Base-by-base conservation (phyloP, 2,888 invertebrate genomes). In the Spicauda simplicius region DNA sequence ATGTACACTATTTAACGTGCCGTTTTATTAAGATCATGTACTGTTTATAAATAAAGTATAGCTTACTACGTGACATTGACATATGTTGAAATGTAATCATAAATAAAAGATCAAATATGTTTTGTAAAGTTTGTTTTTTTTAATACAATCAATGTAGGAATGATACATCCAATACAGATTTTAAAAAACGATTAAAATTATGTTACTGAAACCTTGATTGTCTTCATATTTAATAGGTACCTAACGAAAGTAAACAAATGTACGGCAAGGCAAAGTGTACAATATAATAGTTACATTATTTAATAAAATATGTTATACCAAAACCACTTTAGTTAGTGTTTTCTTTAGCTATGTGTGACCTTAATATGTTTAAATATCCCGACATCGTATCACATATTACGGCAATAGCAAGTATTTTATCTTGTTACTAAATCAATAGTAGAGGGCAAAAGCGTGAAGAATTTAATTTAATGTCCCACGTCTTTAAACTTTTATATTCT, bases 251-350 rank as follows among this genome's bases (percentile, higher is more conserved):
- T 16, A 48, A 30, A 30, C 30, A 2, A 10, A 30, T 11, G 45
- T 16, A 18, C 41, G 20, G 30, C 37, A 41, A 37, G 57, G 52
- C 52, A 57, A 11, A 25, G 50, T 64, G 52, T 64, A 64, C 57
- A 64, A 16, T 64, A 37, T 18, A 52, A 57, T 50, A 64, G 64
- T 41, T 16, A 52, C 33, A 20, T 50, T 58, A 52, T 58, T 58
- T 64, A 58, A 58, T 57, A 64, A 64, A 64, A 64, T 64, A 64
- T 37, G 12, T 2, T 45, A 45, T 64, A 10, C 33, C 19, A 57
- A 56, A 11, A n/a, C 18, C 18, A 20, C 11, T 30, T 33, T 14
- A 3, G 16, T 30, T 20, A 59, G 60, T 45, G 60, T 63, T 63
- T 55, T 55, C 20, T 55, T 63, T 55, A 50, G 50, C 16, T n/a